These are phyloP conservation scores for Linurgus olivaceus DNA, from an alignment of 2,797 vertebrate species.

Conservation along the genomic window DNA sequence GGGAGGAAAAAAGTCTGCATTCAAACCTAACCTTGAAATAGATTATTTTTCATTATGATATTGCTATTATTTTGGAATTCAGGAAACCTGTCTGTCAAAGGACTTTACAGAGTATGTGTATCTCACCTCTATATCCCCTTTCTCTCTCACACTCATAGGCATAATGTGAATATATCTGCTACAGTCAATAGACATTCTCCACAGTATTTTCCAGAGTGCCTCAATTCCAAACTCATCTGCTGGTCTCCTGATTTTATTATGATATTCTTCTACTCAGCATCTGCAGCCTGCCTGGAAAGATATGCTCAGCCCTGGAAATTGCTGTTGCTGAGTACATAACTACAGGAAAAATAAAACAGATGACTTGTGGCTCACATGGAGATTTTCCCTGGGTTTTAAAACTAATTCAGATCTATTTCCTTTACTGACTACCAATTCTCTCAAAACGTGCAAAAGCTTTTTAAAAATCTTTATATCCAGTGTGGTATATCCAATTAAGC, in stretches of 20 bases:
- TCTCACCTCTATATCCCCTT: not conserved
- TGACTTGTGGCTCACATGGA: not conserved
- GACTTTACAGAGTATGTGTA: not conserved
- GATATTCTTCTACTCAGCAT: not conserved
- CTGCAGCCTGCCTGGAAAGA: not conserved
- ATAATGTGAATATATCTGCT: not conserved
- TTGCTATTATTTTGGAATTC: not conserved
- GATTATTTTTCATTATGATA: not conserved
- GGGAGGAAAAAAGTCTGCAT: not conserved
- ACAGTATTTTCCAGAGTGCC: not conserved
- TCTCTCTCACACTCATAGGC: not conserved
- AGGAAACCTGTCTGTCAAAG: not conserved
- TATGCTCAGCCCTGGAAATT: not conserved
- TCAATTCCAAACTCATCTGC: not conserved
- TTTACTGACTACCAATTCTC: not conserved
- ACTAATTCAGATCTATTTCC: not conserved
- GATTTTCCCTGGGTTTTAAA: not conserved
- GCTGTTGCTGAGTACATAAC: not conserved
- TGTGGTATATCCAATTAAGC: not conserved
- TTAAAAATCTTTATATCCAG: not conserved
- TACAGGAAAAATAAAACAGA: not conserved
- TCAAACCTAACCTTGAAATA: not conserved
- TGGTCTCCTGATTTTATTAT: not conserved
- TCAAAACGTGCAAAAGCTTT: not conserved
- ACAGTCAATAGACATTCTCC: not conserved